Percentiles rank a stretch among this genome's conserved stretches.
Conservation (phyloP, 1,140 invertebrate species). For the Stegodyphus dumicola region DNA sequence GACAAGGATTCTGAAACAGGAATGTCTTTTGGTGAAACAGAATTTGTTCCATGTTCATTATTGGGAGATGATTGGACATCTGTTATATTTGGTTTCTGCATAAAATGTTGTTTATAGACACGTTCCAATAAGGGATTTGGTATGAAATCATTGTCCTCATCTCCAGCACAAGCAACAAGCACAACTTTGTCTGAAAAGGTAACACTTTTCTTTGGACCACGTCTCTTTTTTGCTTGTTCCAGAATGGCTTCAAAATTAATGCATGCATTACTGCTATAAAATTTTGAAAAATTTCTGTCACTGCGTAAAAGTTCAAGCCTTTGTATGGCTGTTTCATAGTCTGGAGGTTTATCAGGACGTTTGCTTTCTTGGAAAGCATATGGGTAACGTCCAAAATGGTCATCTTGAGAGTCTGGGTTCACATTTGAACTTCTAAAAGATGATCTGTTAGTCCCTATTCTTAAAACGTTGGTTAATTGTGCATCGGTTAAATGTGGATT, state of each 20-base stretch:
- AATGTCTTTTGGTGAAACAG: slow-evolving; percentile 15
- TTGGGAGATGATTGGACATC: not conserved
- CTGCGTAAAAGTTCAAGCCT: slow-evolving; percentile 58
- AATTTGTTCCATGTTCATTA: slow-evolving; percentile 13
- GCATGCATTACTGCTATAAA: slow-evolving; percentile 11
- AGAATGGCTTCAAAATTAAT: slow-evolving; percentile 43
- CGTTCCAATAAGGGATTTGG: slow-evolving; percentile 90
- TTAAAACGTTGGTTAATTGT: slow-evolving; percentile 51
- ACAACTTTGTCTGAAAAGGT: slow-evolving; percentile 94
- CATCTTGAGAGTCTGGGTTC: slow-evolving; percentile 23
- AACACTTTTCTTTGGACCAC: slow-evolving; percentile 83
- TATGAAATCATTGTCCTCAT: slow-evolving; percentile 86
- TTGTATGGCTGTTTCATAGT: slow-evolving; percentile 65
- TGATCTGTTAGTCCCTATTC: slow-evolving; percentile 42
- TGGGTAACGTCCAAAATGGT: not conserved
- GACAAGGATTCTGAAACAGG: slow-evolving; percentile 27
- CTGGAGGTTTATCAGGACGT: slow-evolving; percentile 63
- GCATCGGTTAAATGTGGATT: slow-evolving; percentile 50
- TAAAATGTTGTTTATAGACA: slow-evolving; percentile 79
- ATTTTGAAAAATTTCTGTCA: slow-evolving; percentile 34
- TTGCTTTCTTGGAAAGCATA: slow-evolving; percentile 8
- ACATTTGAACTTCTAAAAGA: slow-evolving; percentile 41
- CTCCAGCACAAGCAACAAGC: slow-evolving; percentile 88
- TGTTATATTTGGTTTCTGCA: slow-evolving; percentile 70
- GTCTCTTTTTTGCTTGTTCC: slow-evolving; percentile 63